phyloP scores from a whole-genome alignment of 2,888 invertebrate species.

The Sipha maydis region DNA sequence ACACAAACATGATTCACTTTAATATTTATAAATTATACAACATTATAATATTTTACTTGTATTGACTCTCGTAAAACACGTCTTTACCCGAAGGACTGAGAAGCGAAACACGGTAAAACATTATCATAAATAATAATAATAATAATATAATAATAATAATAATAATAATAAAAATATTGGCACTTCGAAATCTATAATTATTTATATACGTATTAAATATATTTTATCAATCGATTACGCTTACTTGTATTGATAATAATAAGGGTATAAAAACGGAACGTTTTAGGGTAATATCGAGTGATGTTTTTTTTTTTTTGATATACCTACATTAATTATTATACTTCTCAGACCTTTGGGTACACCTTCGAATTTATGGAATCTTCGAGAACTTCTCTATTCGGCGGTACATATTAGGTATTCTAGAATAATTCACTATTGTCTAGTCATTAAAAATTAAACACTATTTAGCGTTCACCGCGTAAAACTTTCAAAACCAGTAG shows the following conservation, averaged over 20 bases:
- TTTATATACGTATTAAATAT: background rate
- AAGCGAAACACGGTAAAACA: background rate
- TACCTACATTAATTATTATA: background rate
- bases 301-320: background rate
- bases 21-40: background rate
- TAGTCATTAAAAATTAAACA: background rate
- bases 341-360: slow-evolving; percentile 49
- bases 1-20: background rate
- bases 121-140: background rate
- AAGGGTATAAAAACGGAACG: slow-evolving; percentile 32
- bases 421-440: background rate
- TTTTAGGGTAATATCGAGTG: slow-evolving; percentile 24
- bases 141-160: no score
- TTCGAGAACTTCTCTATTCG: slow-evolving; percentile 24
- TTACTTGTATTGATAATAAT: slow-evolving; percentile 22
- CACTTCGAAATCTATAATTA: slow-evolving; percentile 11
- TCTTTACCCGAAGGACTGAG: slow-evolving; percentile 22
- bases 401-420: background rate
- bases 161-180: background rate
- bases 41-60: background rate
- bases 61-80: background rate
- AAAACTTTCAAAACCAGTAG: background rate
- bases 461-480: background rate
- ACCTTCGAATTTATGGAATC: slow-evolving; percentile 29
- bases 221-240: background rate